These are phyloP conservation scores for Cryptocephalus primarius DNA, from an alignment of 2,888 invertebrate species.

Conservation along the genomic window DNA sequence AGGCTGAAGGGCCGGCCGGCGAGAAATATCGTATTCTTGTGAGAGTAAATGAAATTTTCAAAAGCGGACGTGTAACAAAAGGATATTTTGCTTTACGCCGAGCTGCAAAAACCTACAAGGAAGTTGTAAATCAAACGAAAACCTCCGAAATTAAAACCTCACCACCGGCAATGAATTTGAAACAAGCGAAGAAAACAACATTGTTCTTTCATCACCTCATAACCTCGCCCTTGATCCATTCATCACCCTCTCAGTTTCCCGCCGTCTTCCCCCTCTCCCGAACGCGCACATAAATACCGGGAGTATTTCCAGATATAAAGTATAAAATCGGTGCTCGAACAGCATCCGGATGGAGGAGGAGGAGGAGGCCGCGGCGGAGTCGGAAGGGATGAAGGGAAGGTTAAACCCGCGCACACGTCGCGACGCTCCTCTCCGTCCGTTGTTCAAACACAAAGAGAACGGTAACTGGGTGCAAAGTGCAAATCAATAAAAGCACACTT, in stretches of 20 bases:
- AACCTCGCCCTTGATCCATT: too few relatives aligned
- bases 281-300: background rate
- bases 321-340: background rate
- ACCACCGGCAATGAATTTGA: too few relatives aligned
- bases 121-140: too few relatives aligned
- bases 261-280: background rate
- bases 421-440: background rate
- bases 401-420: background rate
- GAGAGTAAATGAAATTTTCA: too few relatives aligned
- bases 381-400: conserved; percentile 4
- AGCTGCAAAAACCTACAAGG: too few relatives aligned
- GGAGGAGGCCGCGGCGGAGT: background rate
- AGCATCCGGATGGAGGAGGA: conserved; percentile 4
- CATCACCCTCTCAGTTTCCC: background rate
- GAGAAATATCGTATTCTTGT: too few relatives aligned
- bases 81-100: too few relatives aligned
- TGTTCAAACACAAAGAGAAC: conserved; percentile 8
- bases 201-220: too few relatives aligned
- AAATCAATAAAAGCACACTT: conserved; percentile 13
- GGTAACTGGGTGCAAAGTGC: conserved; percentile 5
- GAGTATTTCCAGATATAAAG: background rate
- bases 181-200: too few relatives aligned
- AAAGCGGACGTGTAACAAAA: too few relatives aligned
- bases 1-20: too few relatives aligned
- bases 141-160: too few relatives aligned